A percentile compares a stretch with the other conserved stretches of the same genome.
These are phyloP conservation scores for Dugesia japonica DNA, from an alignment of 2,888 invertebrate species.

Conservation along the genomic window DNA sequence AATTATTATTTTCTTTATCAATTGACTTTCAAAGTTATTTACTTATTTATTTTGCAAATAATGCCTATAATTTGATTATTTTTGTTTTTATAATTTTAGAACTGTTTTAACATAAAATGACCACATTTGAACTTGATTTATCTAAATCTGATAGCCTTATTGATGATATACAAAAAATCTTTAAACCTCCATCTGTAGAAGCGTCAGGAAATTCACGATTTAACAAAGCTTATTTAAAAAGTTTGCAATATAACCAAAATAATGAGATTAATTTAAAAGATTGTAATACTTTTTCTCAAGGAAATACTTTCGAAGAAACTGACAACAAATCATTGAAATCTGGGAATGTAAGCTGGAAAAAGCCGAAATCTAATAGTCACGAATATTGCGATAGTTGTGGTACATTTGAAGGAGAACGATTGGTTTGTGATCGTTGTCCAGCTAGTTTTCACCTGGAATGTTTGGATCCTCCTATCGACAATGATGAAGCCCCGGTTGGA, in stretches of 20 bases:
- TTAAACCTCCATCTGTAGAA: not conserved
- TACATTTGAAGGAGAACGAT: slow-evolving; percentile 71
- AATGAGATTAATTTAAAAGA: not conserved
- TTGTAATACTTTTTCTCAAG: not conserved
- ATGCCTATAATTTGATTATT: too few relatives aligned
- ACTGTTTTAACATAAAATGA: not conserved
- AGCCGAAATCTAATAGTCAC: slow-evolving; percentile 59
- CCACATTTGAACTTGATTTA: not conserved
- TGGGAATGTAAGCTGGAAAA: slow-evolving; percentile 50
- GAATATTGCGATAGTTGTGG: slow-evolving; percentile 82
- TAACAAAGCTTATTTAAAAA: not conserved
- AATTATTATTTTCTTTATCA: not conserved
- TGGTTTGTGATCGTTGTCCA: slow-evolving; percentile 86
- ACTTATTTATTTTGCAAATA: too few relatives aligned
- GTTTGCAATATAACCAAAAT: not conserved
- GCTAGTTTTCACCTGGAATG: slow-evolving; percentile 85
- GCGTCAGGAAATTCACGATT: not conserved
- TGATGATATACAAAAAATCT: not conserved
- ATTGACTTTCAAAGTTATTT: too few relatives aligned
- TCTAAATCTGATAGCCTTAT: not conserved
- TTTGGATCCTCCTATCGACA: slow-evolving; percentile 80
- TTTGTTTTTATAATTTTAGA: too few relatives aligned
- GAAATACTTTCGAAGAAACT: not conserved
- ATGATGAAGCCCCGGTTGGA: slow-evolving; percentile 70
- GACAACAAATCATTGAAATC: not conserved